A percentile compares a stretch with the other conserved stretches of the same genome.
Evolutionary conservation across 1,140 invertebrate species (phyloP).

Genomic region (Ceratosolen fusciceps): DNA sequence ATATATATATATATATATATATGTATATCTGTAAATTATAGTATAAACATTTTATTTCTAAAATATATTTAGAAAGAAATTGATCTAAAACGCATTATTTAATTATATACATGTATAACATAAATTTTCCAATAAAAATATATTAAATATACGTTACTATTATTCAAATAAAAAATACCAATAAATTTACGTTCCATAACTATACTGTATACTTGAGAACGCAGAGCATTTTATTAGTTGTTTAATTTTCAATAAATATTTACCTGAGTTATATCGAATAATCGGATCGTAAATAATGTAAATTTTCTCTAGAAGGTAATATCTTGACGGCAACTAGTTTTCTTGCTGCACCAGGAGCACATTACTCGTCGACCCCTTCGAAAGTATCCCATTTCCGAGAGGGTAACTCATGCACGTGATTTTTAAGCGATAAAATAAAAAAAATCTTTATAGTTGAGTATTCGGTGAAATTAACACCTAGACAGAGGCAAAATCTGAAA

Average conservation of each 20-base stretch:
- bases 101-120: too few species aligned
- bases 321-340: not conserved
- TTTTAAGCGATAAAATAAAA: slow-evolving; percentile 12
- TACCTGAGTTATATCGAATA: not conserved
- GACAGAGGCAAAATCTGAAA: not conserved
- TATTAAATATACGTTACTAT: too few species aligned
- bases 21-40: too few species aligned
- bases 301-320: not conserved
- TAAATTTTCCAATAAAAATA: too few species aligned
- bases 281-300: not conserved
- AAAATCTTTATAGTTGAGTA: not conserved
- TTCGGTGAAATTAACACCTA: slow-evolving; percentile 5
- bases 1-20: too few species aligned
- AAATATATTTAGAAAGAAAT: too few species aligned
- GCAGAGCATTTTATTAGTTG: too few species aligned
- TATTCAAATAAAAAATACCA: too few species aligned
- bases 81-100: too few species aligned
- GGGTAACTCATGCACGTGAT: not conserved
- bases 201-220: too few species aligned
- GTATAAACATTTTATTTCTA: too few species aligned
- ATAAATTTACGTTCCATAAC: too few species aligned
- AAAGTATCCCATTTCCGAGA: slow-evolving; percentile 14
- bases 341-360: not conserved
- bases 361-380: not conserved
- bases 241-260: not conserved